These are phyloP conservation scores for Trichacis sp. DNA, from an alignment of 2,888 invertebrate species.

Conservation along the genomic window DNA sequence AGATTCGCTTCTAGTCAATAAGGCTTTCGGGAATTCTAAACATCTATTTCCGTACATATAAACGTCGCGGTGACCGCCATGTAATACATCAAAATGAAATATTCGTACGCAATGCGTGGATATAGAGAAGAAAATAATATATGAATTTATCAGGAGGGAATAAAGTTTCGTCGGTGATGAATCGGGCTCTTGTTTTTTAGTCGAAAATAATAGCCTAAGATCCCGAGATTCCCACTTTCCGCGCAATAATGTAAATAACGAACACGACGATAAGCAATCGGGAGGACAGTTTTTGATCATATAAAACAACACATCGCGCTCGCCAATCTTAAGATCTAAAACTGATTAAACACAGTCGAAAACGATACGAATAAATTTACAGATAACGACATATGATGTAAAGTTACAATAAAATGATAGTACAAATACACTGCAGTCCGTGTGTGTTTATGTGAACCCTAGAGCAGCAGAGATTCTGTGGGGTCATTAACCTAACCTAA, in stretches of 20 bases:
- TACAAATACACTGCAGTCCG: too few relatives aligned
- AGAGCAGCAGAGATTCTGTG: too few relatives aligned
- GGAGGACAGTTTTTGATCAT: not conserved
- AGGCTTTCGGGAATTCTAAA: not conserved
- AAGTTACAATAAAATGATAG: constrained; percentile 5
- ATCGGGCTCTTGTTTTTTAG: not conserved
- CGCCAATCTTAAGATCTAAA: not conserved
- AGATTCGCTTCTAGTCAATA: not conserved
- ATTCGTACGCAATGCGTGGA: not conserved
- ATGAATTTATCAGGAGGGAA: constrained; percentile 1
- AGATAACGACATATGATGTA: constrained; percentile 2
- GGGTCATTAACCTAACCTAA: too few relatives aligned
- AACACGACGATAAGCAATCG: constrained; percentile 1
- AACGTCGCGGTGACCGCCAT: not conserved
- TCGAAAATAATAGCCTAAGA: not conserved
- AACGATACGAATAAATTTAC: not conserved
- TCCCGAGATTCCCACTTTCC: not conserved
- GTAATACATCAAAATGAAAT: not conserved
- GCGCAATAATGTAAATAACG: constrained; percentile 4
- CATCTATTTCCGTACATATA: not conserved
- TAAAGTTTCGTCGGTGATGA: not conserved
- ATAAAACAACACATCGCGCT: not conserved
- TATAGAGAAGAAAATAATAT: too few relatives aligned
- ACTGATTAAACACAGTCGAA: not conserved
- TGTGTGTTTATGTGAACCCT: too few relatives aligned